These are phyloP conservation scores for Maniola jurtina DNA, from an alignment of 1,140 invertebrate species.

Conservation along the genomic window DNA sequence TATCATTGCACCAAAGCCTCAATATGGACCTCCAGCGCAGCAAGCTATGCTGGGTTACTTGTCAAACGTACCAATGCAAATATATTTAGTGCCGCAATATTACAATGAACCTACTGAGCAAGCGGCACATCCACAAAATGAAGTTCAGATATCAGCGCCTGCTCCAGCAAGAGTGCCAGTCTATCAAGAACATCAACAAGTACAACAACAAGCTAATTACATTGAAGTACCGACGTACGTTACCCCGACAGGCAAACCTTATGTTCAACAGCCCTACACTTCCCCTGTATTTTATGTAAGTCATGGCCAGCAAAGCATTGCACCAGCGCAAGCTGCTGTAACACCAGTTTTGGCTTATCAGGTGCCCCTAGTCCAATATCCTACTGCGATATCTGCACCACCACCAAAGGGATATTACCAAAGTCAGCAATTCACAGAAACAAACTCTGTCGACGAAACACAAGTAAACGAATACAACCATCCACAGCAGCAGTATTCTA, in stretches of 20 bases:
- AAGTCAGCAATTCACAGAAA: slow-evolving; percentile 46
- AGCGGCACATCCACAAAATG: slow-evolving; percentile 31
- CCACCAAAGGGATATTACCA: slow-evolving; percentile 50
- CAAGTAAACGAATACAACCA: slow-evolving; percentile 45
- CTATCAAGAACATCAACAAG: slow-evolving; percentile 42
- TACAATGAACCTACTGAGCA: slow-evolving; percentile 52
- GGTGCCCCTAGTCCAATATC: slow-evolving; percentile 55
- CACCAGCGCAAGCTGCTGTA: slow-evolving; percentile 45
- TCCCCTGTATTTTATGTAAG: slow-evolving; percentile 51
- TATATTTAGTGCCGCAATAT: slow-evolving; percentile 69
- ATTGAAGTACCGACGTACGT: slow-evolving; percentile 55
- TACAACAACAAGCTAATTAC: slow-evolving; percentile 52
- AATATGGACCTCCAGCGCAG: slow-evolving; percentile 41
- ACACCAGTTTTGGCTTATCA: slow-evolving; percentile 56
- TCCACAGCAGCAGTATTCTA: slow-evolving; percentile 48
- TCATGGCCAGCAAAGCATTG: slow-evolving; percentile 51
- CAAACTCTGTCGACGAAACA: slow-evolving; percentile 52
- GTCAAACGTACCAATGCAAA: slow-evolving; percentile 69
- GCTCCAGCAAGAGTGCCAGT: slow-evolving; percentile 30
- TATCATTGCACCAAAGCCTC: slow-evolving; percentile 37
- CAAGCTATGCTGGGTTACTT: slow-evolving; percentile 62
- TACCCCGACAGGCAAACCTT: slow-evolving; percentile 49
- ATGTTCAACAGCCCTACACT: slow-evolving; percentile 43
- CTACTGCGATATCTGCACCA: slow-evolving; percentile 44
- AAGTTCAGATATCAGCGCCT: slow-evolving; percentile 41